Evolutionary conservation across 2,113 vertebrate species (phyloP).

Genomic region (Benitochromis conjunctus): DNA sequence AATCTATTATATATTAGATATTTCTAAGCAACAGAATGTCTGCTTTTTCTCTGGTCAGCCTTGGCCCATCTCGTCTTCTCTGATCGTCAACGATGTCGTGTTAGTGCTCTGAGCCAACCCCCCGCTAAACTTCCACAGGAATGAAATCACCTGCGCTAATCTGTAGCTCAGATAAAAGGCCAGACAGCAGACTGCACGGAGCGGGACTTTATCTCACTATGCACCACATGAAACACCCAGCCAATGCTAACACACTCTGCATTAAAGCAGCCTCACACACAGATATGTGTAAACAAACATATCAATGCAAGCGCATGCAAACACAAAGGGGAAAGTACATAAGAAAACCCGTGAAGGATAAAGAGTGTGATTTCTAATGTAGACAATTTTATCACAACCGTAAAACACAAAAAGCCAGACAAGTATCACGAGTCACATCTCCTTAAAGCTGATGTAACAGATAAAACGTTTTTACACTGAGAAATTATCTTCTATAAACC

Average conservation of each 20-base stretch:
- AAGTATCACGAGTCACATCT: constrained; percentile 63
- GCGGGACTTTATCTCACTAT: constrained; percentile 60
- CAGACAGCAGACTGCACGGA: constrained; percentile 62
- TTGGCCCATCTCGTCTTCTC: not conserved
- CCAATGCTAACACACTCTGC: not conserved
- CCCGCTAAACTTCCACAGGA: constrained; percentile 22
- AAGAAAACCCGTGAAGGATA: not conserved
- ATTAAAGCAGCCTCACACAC: not conserved
- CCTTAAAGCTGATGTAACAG: constrained; percentile 55
- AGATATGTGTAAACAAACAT: constrained; percentile 12
- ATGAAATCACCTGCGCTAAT: constrained; percentile 65
- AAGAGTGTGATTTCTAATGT: not conserved
- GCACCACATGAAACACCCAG: constrained; percentile 41
- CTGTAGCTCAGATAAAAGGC: constrained; percentile 55
- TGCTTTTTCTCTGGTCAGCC: not conserved
- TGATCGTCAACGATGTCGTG: not conserved
- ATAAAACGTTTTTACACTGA: constrained; percentile 56
- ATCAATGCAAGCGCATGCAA: not conserved
- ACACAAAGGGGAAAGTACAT: not conserved
- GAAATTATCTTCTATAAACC: constrained; percentile 74
- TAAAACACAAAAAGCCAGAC: constrained; percentile 29
- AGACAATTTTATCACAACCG: constrained; percentile 25
- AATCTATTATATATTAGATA: too few relatives aligned
- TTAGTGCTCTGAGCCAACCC: constrained; percentile 4
- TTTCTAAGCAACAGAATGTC: not conserved